Base-by-base conservation (phyloP, 2,113 vertebrate genomes). In the Podiceps cristatus region DNA sequence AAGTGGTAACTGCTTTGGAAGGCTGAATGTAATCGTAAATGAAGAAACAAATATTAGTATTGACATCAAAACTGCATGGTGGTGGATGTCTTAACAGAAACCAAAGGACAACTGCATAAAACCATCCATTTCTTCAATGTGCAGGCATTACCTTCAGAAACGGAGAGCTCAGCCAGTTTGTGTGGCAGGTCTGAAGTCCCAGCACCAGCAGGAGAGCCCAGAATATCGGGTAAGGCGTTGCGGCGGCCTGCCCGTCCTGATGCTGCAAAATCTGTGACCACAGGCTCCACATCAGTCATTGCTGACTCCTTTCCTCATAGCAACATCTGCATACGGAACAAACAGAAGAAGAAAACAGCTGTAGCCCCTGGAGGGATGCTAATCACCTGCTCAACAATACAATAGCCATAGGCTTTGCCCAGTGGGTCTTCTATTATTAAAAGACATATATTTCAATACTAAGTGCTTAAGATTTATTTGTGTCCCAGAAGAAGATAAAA, bases 231-330 rank as follows among this genome's bases (percentile, higher is more conserved):
- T 92, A 99, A 90, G 62, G 99, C 99, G 8, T 99, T 99, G 60
- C 99, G 97, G 85, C 99, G 99, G 73, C 99, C 99, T 13, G 98
- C 96, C 86, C 99, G 98, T 69, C 98, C 98, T 8, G 99, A 99
- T 62, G 99, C 97, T 37, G 98, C 98, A 94, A 99, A 99, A 95
- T 97, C 98, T 93, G 97, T 98, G 94, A 98, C 98, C 89, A 98
- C 98, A 88, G 98, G 91, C 96, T 99, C 99, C 97, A 99, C 99
- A 98, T 99, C 99, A 98, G 98, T 99, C 99, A 99, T 99, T 87
- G 97, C 97, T 97, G 98, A 87, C 86, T 86, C 96, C 98, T 98
- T 72, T 98, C 98, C 93, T 99, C 99, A 99, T 98, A 98, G 98
- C 98, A 98, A 97, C 97, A 98, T 98, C 99, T 99, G 93, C 40